Base-by-base conservation (phyloP, 2,113 vertebrate genomes). In the Eublepharis macularius region DNA sequence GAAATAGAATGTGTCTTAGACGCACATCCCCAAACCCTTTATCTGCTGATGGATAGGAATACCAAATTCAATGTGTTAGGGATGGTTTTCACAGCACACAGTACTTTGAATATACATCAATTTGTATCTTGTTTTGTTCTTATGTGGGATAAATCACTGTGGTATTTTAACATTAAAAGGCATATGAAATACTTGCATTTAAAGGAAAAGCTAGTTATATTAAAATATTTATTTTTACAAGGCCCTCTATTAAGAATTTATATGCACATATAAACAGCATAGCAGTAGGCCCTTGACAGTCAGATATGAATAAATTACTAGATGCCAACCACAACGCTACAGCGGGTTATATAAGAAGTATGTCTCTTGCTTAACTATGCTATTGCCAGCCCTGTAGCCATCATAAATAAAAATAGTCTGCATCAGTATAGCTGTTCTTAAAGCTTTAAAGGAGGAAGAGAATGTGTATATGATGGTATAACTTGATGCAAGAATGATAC, bases 231-330 rank as follows among this genome's bases (percentile, higher is more conserved):
- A 76, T 45, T 69, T 84, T 81, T 78, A 85, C 66, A 85, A 88
- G 75, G 12, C 29, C 29, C 69, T 80, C 77, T 57, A 75, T 81
- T 81, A 86, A 80, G 69, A 84, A 83, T 75, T 78, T 80, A 80
- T 87, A 68, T 65, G 45, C 86, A 57, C 76, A 68, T 74, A 80
- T 65, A 83, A 75, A 84, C 81, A 87, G 57, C 45, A 66, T 49
- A 45, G 47, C 39, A 54, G 51, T 47, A 66, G 32, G 54, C 21
- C 68, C 76, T 68, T 84, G 45, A 75, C 82, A 83, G 34, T 80
- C 57, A 75, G 45, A 84, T 87, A 80, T 83, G 72, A 83, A 87
- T 84, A 87, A 54, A 68, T 87, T 80, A 87, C 60, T 75, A 84
- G 54, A 69, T 68, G 76, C 60, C 76, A 87, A 57, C 29, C 21